These are phyloP conservation scores for Drosophila pachea DNA, from an alignment of 1,140 invertebrate species.

Conservation along the genomic window DNA sequence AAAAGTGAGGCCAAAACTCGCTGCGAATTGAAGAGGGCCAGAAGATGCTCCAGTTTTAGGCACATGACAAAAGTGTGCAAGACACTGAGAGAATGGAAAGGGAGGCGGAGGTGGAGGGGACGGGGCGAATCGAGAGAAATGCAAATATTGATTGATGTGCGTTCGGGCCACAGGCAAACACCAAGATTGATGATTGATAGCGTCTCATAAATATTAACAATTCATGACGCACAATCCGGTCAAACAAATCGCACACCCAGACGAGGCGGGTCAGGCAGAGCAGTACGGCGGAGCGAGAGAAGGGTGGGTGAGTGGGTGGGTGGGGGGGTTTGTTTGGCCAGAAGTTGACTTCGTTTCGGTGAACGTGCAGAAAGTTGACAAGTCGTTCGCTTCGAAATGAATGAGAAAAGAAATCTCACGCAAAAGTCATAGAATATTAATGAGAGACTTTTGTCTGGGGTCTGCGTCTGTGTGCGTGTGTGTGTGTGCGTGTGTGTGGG, in stretches of 20 bases:
- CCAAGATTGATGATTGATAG: constrained; percentile 70
- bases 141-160: constrained; percentile 65
- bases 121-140: constrained; percentile 32
- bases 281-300: background rate
- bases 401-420: constrained; percentile 47
- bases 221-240: constrained; percentile 60
- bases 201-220: constrained; percentile 72
- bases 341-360: constrained; percentile 13
- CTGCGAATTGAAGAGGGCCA: constrained; percentile 13
- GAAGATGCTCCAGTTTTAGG: constrained; percentile 21
- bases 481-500: background rate
- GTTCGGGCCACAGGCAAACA: constrained; percentile 10
- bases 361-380: constrained; percentile 36
- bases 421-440: constrained; percentile 69
- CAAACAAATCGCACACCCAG: constrained; percentile 15
- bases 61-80: constrained; percentile 6
- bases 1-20: constrained; percentile 17
- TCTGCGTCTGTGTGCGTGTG: background rate
- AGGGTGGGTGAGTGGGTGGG: no score
- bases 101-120: background rate
- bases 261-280: no score
- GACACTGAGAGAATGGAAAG: background rate
- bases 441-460: constrained; percentile 34
- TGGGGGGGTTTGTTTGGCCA: background rate
- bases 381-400: constrained; percentile 7